Percentiles rank a stretch among this genome's conserved stretches.
Evolutionary conservation across 2,113 vertebrate species (phyloP).

Genomic region (Phrynocephalus versicolor): DNA sequence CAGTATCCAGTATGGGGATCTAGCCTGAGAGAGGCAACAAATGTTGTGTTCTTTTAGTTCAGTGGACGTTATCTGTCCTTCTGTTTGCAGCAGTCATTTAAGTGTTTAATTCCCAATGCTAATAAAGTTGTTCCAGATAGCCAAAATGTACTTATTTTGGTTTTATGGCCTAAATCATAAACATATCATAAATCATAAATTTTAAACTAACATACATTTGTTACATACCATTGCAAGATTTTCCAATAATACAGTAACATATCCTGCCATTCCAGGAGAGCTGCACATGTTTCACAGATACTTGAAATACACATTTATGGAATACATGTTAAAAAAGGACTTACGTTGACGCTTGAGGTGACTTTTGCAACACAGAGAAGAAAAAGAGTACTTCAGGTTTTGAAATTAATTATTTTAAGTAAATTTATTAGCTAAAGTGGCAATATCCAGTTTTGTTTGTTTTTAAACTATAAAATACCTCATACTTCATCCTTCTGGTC

Average conservation of each 20-base stretch:
- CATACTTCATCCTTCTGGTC: neutral
- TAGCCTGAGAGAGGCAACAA: neutral
- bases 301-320: neutral
- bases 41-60: neutral
- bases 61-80: neutral
- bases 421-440: neutral
- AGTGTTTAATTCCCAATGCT: neutral
- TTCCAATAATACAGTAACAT: neutral
- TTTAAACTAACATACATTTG: too few relatives aligned
- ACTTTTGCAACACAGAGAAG: neutral
- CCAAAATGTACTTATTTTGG: neutral
- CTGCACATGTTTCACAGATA: neutral
- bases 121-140: neutral
- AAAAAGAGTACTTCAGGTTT: neutral
- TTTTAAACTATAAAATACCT: neutral
- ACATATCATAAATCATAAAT: neutral
- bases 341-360: neutral
- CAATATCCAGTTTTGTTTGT: neutral
- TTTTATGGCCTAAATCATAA: neutral
- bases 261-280: neutral
- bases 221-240: neutral
- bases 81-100: neutral
- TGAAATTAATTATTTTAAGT: neutral
- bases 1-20: neutral
- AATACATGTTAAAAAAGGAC: neutral